A percentile compares a stretch with the other conserved stretches of the same genome.
Conservation (phyloP, 2,797 vertebrate species). For the Myiotriccus ornatus region DNA sequence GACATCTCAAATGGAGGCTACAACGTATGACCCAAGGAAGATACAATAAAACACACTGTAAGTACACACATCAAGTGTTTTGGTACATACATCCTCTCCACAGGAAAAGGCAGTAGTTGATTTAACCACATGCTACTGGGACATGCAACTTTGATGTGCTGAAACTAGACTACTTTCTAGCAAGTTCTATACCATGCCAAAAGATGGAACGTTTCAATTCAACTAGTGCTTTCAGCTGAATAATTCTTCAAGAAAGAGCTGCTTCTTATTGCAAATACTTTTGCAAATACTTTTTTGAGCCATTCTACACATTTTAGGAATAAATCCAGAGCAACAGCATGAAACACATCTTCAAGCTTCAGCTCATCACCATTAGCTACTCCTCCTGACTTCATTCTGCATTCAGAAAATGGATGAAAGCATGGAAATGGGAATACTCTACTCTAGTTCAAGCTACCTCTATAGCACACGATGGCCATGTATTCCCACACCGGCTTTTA, state of each 20-base stretch:
- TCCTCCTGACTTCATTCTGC: not conserved
- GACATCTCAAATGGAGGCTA: not conserved
- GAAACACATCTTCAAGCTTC: not conserved
- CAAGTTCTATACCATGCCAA: not conserved
- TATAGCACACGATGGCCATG: fast-evolving
- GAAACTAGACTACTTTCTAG: not conserved
- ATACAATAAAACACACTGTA: fast-evolving
- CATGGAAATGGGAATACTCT: not conserved
- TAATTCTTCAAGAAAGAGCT: not conserved
- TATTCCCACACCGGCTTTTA: not conserved
- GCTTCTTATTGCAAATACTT: not conserved
- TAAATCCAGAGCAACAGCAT: not conserved
- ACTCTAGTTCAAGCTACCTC: not conserved
- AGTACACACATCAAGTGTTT: not conserved
- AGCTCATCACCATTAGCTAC: not conserved
- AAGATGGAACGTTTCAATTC: not conserved
- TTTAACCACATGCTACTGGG: not conserved
- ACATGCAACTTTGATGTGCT: not conserved
- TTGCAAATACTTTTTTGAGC: not conserved
- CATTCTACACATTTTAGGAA: not conserved
- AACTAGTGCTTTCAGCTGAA: not conserved
- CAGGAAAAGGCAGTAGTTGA: not conserved
- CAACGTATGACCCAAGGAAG: not conserved
- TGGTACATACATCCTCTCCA: not conserved
- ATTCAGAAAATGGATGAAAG: not conserved